Evolutionary conservation across 2,888 invertebrate genomes (phyloP).

Genomic region (Ectemnius lituratus): DNA sequence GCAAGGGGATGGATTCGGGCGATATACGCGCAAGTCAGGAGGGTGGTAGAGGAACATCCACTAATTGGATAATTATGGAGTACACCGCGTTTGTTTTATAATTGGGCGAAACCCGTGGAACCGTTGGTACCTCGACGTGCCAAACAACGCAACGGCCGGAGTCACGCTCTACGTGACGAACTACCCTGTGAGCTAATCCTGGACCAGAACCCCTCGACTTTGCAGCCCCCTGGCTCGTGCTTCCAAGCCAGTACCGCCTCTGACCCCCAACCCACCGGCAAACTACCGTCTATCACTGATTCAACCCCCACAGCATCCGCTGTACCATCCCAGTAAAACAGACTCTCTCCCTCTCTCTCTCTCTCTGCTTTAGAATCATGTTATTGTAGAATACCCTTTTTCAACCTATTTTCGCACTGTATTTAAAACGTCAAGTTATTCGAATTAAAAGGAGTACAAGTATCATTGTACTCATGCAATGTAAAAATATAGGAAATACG

Average conservation of each 20-base stretch:
- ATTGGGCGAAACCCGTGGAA: constrained; percentile 73
- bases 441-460: no score
- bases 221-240: constrained; percentile 32
- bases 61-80: constrained; percentile 78
- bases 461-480: no score
- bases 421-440: no score
- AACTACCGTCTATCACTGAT: constrained; percentile 11
- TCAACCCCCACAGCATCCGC: not conserved
- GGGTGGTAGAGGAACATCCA: constrained; percentile 63
- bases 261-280: constrained; percentile 26
- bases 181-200: constrained; percentile 76
- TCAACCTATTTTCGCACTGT: no score
- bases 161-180: constrained; percentile 78
- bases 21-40: constrained; percentile 36
- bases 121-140: constrained; percentile 71
- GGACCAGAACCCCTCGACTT: constrained; percentile 62
- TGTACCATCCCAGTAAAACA: constrained; percentile 7
- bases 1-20: constrained; percentile 20
- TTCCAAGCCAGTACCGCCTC: constrained; percentile 34
- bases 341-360: constrained; percentile 9
- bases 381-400: no score
- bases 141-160: constrained; percentile 75
- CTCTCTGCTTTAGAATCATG: no score
- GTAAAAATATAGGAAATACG: no score
- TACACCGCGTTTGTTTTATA: constrained; percentile 77